These are phyloP conservation scores for Palythoa caribaeorum DNA, from an alignment of 92 coral and sea anemone genomes.

Conservation along the genomic window DNA sequence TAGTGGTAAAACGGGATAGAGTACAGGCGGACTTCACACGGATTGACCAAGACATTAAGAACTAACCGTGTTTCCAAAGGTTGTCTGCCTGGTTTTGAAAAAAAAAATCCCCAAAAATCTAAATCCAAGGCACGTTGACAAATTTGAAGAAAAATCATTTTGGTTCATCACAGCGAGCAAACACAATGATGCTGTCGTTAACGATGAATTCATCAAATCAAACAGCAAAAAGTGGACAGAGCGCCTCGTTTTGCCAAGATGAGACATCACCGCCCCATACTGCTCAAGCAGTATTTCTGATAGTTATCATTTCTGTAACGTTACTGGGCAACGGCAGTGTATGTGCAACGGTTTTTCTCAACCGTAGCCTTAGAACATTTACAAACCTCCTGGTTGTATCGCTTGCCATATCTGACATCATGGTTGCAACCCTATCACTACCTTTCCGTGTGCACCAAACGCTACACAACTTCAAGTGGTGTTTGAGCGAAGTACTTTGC, in stretches of 20 bases:
- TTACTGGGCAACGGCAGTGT: slow-evolving; percentile 77
- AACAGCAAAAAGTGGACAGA: not conserved
- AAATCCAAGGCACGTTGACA: not conserved
- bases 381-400: slow-evolving; percentile 85
- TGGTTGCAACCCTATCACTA: slow-evolving; percentile 75
- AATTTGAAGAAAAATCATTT: not conserved
- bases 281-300: slow-evolving; percentile 70
- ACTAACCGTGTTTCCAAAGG: not conserved
- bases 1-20: not conserved
- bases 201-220: not conserved
- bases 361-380: slow-evolving; percentile 74
- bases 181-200: not conserved
- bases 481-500: slow-evolving; percentile 70
- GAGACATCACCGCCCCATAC: slow-evolving; percentile 68
- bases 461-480: slow-evolving; percentile 71
- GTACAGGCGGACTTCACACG: not conserved
- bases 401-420: slow-evolving; percentile 76
- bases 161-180: not conserved
- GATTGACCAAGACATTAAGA: not conserved
- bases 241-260: slow-evolving; percentile 31
- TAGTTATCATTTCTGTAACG: slow-evolving; percentile 69
- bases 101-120: not conserved
- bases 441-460: slow-evolving; percentile 87
- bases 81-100: not conserved
- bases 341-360: slow-evolving; percentile 71